Conservation (phyloP, 2,113 vertebrate species). For the Oenanthe oenanthe region DNA sequence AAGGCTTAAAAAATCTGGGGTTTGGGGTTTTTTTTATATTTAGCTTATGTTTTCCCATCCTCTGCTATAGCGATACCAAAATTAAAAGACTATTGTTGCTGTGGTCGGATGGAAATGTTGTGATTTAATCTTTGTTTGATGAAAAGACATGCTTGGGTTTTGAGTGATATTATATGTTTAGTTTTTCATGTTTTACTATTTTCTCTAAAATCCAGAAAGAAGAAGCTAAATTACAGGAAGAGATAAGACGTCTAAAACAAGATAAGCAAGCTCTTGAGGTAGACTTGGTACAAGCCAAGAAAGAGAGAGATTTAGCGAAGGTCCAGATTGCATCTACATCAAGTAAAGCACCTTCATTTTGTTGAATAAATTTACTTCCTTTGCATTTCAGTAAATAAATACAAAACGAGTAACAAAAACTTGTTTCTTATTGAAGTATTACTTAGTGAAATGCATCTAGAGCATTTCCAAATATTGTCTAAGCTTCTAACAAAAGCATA, state of each 20-base stretch:
- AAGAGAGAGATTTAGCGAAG: constrained; percentile 83
- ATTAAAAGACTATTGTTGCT: neutral
- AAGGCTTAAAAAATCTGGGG: neutral
- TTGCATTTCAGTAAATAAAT: neutral
- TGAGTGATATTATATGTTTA: neutral
- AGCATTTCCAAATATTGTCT: neutral
- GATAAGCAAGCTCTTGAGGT: constrained; percentile 88
- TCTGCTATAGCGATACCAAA: neutral
- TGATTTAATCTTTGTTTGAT: neutral
- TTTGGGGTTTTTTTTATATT: neutral
- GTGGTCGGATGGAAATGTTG: neutral
- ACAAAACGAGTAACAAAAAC: neutral
- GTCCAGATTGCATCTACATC: constrained; percentile 73
- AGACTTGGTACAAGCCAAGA: constrained; percentile 84
- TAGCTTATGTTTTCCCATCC: neutral
- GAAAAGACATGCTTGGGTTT: neutral
- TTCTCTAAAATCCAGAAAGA: constrained; percentile 76
- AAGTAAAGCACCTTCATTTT: constrained; percentile 71
- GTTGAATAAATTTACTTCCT: neutral
- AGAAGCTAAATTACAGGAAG: constrained; percentile 79
- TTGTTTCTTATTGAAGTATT: neutral
- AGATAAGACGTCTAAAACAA: constrained; percentile 81
- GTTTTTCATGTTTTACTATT: neutral
- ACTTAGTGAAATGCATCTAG: neutral
- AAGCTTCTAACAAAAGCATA: neutral